phyloP scores from a whole-genome alignment of 2,113 vertebrate species.

The Hirundichthys speculiger region DNA sequence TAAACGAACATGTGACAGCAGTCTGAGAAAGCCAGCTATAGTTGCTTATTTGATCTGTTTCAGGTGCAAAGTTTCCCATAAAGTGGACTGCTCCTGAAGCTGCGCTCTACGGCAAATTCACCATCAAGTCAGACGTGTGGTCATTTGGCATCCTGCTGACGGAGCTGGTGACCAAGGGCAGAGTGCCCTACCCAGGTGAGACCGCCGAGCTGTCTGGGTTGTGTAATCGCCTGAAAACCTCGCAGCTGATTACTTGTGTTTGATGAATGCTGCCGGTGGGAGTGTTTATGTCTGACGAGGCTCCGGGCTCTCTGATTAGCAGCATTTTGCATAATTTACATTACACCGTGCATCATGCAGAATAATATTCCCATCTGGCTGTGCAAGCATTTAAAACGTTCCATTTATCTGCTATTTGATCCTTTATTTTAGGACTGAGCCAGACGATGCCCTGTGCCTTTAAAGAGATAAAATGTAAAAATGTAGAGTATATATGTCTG shows the following conservation, averaged over 20 bases:
- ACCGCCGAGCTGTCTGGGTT: slow-evolving; percentile 1
- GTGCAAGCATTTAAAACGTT: slow-evolving; percentile 13
- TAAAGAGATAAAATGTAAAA: too few species aligned
- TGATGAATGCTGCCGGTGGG: slow-evolving; percentile 19
- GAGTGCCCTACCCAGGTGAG: slow-evolving; percentile 98
- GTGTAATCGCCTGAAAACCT: slow-evolving; percentile 6
- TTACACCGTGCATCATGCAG: slow-evolving; percentile 47
- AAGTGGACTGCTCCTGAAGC: slow-evolving; percentile 99
- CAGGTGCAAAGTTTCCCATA: slow-evolving; percentile 98
- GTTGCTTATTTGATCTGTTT: slow-evolving; percentile 29
- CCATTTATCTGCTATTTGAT: not conserved
- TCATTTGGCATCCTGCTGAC: slow-evolving; percentile 98
- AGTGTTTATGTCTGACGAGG: not conserved
- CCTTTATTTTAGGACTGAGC: not conserved
- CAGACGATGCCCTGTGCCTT: too few species aligned
- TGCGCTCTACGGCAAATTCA: slow-evolving; percentile 96
- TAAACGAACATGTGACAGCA: not conserved
- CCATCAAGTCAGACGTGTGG: slow-evolving; percentile 99
- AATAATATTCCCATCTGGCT: slow-evolving; percentile 27
- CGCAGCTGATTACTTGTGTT: slow-evolving; percentile 2
- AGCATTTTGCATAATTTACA: slow-evolving; percentile 52
- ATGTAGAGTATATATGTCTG: too few species aligned
- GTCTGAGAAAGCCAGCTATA: not conserved
- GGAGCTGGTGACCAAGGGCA: slow-evolving; percentile 98
- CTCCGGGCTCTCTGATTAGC: slow-evolving; percentile 6